These are phyloP conservation scores for Ectropis grisescens DNA, from an alignment of 1,140 invertebrate species.

Conservation along the genomic window DNA sequence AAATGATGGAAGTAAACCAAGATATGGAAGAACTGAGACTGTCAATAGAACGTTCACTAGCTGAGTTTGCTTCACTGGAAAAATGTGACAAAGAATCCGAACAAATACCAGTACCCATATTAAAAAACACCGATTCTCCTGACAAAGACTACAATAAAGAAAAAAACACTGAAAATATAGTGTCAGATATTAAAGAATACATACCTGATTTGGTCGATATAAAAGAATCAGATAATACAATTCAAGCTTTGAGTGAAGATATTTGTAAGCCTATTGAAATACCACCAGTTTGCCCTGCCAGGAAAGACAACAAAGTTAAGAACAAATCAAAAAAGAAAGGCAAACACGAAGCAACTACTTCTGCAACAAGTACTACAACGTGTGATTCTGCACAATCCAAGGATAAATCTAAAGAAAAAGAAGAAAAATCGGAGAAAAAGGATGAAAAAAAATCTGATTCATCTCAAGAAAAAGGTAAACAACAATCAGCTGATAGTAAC, in stretches of 20 bases:
- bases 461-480: conserved; percentile 33
- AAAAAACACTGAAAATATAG: conserved; percentile 1
- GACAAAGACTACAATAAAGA: too few species aligned
- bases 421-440: conserved; percentile 28
- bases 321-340: conserved; percentile 46
- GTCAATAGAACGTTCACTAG: conserved; percentile 56
- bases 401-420: conserved; percentile 17
- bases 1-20: conserved; percentile 53
- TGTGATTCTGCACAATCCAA: neutral
- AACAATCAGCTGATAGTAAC: conserved; percentile 19
- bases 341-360: conserved; percentile 24
- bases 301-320: conserved; percentile 49
- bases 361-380: neutral
- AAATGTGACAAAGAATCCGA: conserved; percentile 30
- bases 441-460: conserved; percentile 20
- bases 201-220: too few species aligned
- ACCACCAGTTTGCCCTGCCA: conserved; percentile 29
- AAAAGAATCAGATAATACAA: too few species aligned
- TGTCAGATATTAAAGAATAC: too few species aligned
- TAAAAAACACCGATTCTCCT: too few species aligned
- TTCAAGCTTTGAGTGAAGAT: too few species aligned
- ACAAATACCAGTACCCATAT: too few species aligned
- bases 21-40: conserved; percentile 52
- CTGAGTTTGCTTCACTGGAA: conserved; percentile 44
- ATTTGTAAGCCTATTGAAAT: too few species aligned